Base-by-base conservation (phyloP, 2,888 invertebrate genomes). In the Ennomos erosarius region DNA sequence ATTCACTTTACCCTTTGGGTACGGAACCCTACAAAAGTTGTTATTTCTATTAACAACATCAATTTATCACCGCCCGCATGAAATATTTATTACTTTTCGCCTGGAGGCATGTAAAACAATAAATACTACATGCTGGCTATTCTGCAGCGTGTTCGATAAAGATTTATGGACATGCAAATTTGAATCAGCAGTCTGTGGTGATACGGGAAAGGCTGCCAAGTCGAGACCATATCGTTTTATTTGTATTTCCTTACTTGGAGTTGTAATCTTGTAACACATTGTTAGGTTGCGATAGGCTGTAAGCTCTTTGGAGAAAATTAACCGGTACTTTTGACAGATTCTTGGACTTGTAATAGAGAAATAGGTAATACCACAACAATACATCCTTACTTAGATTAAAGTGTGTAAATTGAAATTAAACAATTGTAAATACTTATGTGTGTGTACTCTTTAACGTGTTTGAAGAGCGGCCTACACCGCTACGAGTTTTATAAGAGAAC, bases 121-220 rank as follows among this genome's bases (percentile, higher is more conserved):
- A 77, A 76, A 75, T 74, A 73, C 67, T 56, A 69, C 52, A 55
- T 51, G 56, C 49, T 49, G 10, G 65, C 68, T 71, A 51, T 51
- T 66, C 65, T 70, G 64, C 62, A 72, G 70, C 70, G 69, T 68
- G 76, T 81, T 78, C 82, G 82, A 82, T 81, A 81, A 78, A 72
- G 73, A 85, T 87, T 85, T 84, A 85, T 82, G 72, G 74, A 70
- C 74, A 78, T 82, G 84, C 80, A 86, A 85, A 86, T 86, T 82
- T 71, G 71, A 73, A 74, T 70, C 72, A 69, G 72, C 75, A 76
- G 75, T 74, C 79, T 67, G 64, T 63, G 34, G 55, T 33, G 58
- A 55, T 59, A 56, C 61, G 60, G 62, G 56, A 67, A 68, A 61
- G 61, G 61, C 66, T 73, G 79, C 75, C 68, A 70, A 69, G 68